Percentiles rank a stretch among this genome's conserved stretches.
Evolutionary conservation across 2,113 vertebrate species (phyloP).

Genomic region (Alces alces): DNA sequence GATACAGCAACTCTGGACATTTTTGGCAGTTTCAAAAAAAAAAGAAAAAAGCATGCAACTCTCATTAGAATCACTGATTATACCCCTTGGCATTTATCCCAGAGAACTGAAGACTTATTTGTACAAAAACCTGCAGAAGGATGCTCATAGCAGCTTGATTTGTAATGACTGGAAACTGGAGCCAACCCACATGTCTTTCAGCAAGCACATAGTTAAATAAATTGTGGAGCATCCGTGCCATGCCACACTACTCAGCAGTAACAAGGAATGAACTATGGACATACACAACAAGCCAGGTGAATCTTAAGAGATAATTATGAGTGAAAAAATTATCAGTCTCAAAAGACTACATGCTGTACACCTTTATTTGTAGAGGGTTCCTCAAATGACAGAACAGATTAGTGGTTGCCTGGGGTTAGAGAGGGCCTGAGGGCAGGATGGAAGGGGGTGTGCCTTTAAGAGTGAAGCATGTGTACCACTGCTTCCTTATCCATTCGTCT

Average conservation of each 20-base stretch:
- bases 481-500: too few species aligned
- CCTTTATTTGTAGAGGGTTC: not conserved
- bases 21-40: not conserved
- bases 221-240: not conserved
- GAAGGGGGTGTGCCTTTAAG: too few species aligned
- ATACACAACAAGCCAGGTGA: too few species aligned
- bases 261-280: not conserved
- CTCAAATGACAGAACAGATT: not conserved
- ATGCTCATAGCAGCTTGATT: not conserved
- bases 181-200: not conserved
- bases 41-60: not conserved
- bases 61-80: not conserved
- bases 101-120: not conserved
- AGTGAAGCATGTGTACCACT: not conserved
- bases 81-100: not conserved
- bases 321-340: not conserved
- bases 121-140: not conserved
- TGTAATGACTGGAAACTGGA: not conserved
- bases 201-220: not conserved
- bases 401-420: not conserved
- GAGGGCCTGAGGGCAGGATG: not conserved
- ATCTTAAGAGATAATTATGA: not conserved
- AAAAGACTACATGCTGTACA: not conserved
- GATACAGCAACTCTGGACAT: not conserved
- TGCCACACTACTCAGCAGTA: not conserved